Evolutionary conservation across 2,113 vertebrate genomes (phyloP), one percentile per base, ranked within the genome.

Genomic region (Dicaeum eximium): DNA sequence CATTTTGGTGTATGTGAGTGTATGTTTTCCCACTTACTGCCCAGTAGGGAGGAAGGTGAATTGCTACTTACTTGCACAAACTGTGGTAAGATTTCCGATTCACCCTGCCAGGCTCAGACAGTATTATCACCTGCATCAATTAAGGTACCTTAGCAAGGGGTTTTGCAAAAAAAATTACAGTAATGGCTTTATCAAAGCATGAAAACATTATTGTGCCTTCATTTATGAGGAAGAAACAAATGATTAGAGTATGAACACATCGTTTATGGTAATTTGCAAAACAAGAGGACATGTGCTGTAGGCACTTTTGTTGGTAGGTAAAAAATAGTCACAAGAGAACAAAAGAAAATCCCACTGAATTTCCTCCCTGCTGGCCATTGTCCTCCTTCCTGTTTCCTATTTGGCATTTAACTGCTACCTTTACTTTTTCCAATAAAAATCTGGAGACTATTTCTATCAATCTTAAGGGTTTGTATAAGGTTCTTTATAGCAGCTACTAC

Each of bases 21-120:
- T 93, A 93, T 96, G 96, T 94, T 95, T 95, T 93, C 89, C 80
- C 80, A 88, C n/a, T 95, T 97, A 97, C 97, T 97, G 96, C 95
- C 97, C 96, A 96, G 96, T 74, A 93, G 96, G 97, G 96, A 96
- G 94, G 95, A 96, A 96, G 73, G 86, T 93, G 97, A 97, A 97
- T 94, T 96, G 86, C 93, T 96, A 71, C 86, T 97, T 96, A 93
- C 92, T 93, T 95, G 93, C 8, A 20, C 86, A 94, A 86, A 45
- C 78, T 86, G 67, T 69, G 86, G 86, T 61, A 97, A 77, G 57
- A 80, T 91, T 93, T 91, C 95, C 24, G 2, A 74, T 81, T 93
- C 45, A 21, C 92, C 79, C 94, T 94, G 92, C 85, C 86, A 90
- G 92, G 92, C 95, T 93, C 92, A 96, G 94, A 97, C 85, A 94